Evolutionary conservation across 2,797 vertebrate species (phyloP).

Genomic region (Menidia menidia): DNA sequence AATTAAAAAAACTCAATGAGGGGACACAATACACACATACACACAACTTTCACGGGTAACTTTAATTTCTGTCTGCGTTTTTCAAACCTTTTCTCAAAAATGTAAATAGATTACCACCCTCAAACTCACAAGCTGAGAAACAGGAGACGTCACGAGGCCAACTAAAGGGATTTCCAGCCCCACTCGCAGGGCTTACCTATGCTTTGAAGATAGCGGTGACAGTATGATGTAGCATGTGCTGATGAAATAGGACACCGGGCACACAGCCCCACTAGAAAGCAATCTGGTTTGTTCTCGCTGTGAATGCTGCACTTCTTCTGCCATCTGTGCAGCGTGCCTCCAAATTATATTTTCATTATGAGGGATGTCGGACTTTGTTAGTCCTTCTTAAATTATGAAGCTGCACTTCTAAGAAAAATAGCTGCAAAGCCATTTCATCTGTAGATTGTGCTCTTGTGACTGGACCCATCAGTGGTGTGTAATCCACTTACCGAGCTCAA

Average conservation of each 20-base stretch:
- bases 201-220: conserved; percentile 50
- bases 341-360: conserved; percentile 60
- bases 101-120: conserved; percentile 11
- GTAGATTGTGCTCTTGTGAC: conserved; percentile 3
- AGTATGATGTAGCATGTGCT: conserved; percentile 67
- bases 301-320: conserved; percentile 56
- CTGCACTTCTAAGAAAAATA: conserved; percentile 11
- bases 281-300: conserved; percentile 63
- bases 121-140: conserved; percentile 31
- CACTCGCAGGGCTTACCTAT: conserved; percentile 62
- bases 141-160: conserved; percentile 39
- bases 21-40: conserved; percentile 20
- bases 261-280: conserved; percentile 63
- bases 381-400: conserved; percentile 28
- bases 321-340: conserved; percentile 67
- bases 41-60: no score
- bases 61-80: no score
- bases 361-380: conserved; percentile 48
- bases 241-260: conserved; percentile 64
- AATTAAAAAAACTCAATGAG: background rate
- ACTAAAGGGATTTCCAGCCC: conserved; percentile 61
- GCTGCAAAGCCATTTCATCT: conserved; percentile 15
- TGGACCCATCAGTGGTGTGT: background rate
- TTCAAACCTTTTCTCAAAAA: background rate
- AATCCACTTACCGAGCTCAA: background rate